Evolutionary conservation across 2,797 vertebrate genomes (phyloP).

Genomic region (Parauchenoglanis ngamensis): DNA sequence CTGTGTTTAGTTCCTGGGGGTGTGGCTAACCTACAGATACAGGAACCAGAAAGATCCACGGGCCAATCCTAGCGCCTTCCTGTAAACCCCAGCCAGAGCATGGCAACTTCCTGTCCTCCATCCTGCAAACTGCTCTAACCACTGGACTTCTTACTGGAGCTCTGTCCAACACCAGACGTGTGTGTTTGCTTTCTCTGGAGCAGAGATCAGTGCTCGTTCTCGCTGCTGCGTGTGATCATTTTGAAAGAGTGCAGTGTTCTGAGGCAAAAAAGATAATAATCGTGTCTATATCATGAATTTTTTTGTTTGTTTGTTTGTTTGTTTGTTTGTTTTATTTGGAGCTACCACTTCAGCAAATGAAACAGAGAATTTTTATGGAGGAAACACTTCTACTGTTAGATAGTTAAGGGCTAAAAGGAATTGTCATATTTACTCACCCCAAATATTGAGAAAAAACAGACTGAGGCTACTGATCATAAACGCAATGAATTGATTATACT

Average conservation of each 20-base stretch:
- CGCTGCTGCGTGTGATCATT: slow-evolving; percentile 52
- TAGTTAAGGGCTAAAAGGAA: slow-evolving; percentile 39
- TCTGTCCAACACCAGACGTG: slow-evolving; percentile 26
- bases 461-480: background rate
- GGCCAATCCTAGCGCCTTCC: slow-evolving; percentile 94
- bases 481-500: slow-evolving; percentile 21
- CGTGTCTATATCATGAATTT: background rate
- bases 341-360: slow-evolving; percentile 30
- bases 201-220: slow-evolving; percentile 45
- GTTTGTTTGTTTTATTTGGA: background rate
- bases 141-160: slow-evolving; percentile 45
- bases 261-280: background rate
- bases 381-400: background rate
- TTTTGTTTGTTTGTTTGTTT: background rate
- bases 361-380: slow-evolving; percentile 21
- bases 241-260: slow-evolving; percentile 43
- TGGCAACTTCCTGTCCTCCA: slow-evolving; percentile 28
- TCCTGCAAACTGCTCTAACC: slow-evolving; percentile 23
- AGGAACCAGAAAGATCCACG: slow-evolving; percentile 95
- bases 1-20: slow-evolving; percentile 84
- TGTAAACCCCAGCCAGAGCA: slow-evolving; percentile 70
- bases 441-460: background rate
- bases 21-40: slow-evolving; percentile 94
- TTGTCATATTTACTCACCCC: background rate
- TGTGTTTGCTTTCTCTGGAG: slow-evolving; percentile 48